phyloP scores from a whole-genome alignment of 2,888 invertebrate genomes.

The Congeria kusceri region DNA sequence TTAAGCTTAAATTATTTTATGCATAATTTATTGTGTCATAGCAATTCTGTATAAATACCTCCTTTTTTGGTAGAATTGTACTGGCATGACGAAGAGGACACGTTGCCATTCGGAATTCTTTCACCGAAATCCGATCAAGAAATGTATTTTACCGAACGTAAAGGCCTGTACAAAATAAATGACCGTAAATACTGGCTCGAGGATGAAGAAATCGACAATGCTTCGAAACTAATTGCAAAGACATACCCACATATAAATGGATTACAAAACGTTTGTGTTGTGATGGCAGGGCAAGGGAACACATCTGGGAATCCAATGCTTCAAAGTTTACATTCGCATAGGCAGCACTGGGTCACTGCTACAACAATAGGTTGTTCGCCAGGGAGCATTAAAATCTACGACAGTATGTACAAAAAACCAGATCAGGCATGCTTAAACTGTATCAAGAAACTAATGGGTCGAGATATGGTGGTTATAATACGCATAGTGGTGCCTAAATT shows the following conservation, averaged over 20 bases:
- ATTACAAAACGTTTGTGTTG: constrained; percentile 57
- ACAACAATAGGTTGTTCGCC: constrained; percentile 50
- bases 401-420: constrained; percentile 54
- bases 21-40: too few relatives aligned
- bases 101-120: too few relatives aligned
- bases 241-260: constrained; percentile 47
- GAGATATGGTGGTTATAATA: constrained; percentile 24
- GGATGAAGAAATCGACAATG: constrained; percentile 57
- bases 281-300: constrained; percentile 19
- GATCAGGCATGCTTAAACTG: constrained; percentile 17
- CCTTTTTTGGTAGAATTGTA: too few relatives aligned
- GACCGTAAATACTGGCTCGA: constrained; percentile 44
- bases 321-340: constrained; percentile 59
- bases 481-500: constrained; percentile 57
- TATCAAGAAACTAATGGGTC: constrained; percentile 21
- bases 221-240: constrained; percentile 50
- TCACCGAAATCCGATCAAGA: not conserved
- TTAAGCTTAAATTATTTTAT: too few relatives aligned
- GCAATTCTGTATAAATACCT: too few relatives aligned
- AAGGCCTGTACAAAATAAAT: constrained; percentile 18
- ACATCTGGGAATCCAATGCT: constrained; percentile 44
- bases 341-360: constrained; percentile 62
- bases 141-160: constrained; percentile 3
- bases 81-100: too few relatives aligned
- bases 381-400: constrained; percentile 50